Conservation (phyloP, 1,140 invertebrate species). For the Mylabris phalerata region DNA sequence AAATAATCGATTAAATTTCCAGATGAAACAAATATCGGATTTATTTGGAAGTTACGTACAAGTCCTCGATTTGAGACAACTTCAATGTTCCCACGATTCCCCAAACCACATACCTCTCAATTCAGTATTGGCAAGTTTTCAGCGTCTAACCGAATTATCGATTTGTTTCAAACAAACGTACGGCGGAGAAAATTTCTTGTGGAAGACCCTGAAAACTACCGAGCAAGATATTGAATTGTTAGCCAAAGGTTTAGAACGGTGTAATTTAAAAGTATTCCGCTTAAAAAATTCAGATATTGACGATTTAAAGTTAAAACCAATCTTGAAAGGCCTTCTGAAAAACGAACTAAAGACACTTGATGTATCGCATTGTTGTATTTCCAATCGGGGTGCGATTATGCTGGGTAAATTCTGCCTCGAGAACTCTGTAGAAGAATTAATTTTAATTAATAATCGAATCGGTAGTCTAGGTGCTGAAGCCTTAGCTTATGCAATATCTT, state of each 20-base stretch:
- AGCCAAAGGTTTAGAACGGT: slow-evolving; percentile 44
- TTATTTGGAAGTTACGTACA: slow-evolving; percentile 45
- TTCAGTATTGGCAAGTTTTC: slow-evolving; percentile 42
- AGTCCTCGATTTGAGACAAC: slow-evolving; percentile 25
- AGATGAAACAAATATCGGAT: slow-evolving; percentile 44
- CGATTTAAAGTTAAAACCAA: slow-evolving; percentile 44
- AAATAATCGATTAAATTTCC: slow-evolving; percentile 13
- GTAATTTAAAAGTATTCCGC: slow-evolving; percentile 41
- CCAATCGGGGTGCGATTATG: slow-evolving; percentile 41
- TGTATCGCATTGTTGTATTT: slow-evolving; percentile 47
- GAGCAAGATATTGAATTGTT: slow-evolving; percentile 45
- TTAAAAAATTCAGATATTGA: slow-evolving; percentile 47
- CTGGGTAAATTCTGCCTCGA: slow-evolving; percentile 44
- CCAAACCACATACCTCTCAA: slow-evolving; percentile 47
- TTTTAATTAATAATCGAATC: slow-evolving; percentile 45
- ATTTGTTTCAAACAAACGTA: slow-evolving; percentile 35
- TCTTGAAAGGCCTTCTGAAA: slow-evolving; percentile 43
- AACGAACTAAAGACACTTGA: slow-evolving; percentile 43
- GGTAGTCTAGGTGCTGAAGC: slow-evolving; percentile 34
- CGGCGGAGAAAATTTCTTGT: slow-evolving; percentile 42
- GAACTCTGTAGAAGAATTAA: slow-evolving; percentile 41
- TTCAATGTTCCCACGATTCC: slow-evolving; percentile 20
- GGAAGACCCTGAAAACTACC: slow-evolving; percentile 45
- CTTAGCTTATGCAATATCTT: slow-evolving; percentile 10
- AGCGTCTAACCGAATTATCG: slow-evolving; percentile 44